Percentiles rank a stretch among this genome's conserved stretches.
Evolutionary conservation across 2,797 vertebrate species (phyloP).

Genomic region (Leptoclinus maculatus): DNA sequence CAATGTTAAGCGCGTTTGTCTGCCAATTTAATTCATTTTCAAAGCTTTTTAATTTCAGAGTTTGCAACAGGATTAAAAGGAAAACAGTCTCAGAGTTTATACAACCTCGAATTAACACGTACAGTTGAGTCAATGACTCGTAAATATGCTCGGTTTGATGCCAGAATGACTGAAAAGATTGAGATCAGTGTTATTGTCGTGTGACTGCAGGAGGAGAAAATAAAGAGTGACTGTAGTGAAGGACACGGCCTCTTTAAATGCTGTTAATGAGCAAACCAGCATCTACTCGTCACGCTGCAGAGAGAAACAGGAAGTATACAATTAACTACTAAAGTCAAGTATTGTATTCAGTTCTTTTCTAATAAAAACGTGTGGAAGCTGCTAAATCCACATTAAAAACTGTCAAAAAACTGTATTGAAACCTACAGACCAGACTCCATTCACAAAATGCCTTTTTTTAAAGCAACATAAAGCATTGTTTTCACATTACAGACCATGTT

Average conservation of each 20-base stretch:
- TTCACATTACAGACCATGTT: no score
- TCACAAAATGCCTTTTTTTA: no score
- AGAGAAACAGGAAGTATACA: neutral
- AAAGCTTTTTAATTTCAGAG: neutral
- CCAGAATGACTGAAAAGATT: neutral
- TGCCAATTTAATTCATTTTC: neutral
- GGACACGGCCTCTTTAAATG: neutral
- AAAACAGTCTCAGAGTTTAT: neutral
- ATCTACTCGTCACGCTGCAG: neutral
- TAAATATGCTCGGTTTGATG: neutral
- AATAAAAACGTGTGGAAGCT: neutral
- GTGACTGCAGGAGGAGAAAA: neutral
- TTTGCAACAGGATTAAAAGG: neutral
- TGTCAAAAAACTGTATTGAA: neutral
- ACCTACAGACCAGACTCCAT: no score
- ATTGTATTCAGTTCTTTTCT: neutral
- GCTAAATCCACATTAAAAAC: neutral
- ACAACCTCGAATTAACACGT: slow-evolving; percentile 4
- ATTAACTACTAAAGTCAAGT: neutral
- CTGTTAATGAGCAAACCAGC: neutral
- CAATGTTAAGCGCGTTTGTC: neutral
- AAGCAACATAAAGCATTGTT: no score
- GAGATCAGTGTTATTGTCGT: neutral
- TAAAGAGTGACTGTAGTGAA: neutral
- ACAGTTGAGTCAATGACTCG: neutral